phyloP scores from a whole-genome alignment of 2,797 vertebrate species.

The Anomalospiza imberbis region DNA sequence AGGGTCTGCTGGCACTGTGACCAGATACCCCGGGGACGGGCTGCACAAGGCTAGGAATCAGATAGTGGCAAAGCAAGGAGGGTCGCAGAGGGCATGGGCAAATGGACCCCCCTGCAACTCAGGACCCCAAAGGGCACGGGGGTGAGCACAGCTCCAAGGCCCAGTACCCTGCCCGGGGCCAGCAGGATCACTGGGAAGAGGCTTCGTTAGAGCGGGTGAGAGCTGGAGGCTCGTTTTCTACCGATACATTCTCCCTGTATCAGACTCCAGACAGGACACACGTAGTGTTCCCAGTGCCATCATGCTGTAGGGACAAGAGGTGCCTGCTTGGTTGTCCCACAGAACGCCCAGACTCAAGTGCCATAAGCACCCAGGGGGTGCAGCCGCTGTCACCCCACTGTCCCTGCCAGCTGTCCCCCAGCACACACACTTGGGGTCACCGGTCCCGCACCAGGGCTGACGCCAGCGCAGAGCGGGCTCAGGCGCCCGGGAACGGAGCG shows the following conservation, averaged over 20 bases:
- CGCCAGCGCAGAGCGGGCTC: background rate
- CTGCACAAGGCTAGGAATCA: background rate
- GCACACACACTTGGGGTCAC: background rate
- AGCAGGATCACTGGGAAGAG: background rate
- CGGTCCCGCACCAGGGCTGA: fast-evolving
- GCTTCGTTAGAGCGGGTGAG: fast-evolving
- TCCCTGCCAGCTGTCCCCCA: background rate
- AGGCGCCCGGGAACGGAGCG: background rate
- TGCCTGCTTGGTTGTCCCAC: background rate
- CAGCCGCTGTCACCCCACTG: background rate
- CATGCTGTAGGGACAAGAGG: fast-evolving
- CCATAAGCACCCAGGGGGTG: background rate
- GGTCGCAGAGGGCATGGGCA: background rate
- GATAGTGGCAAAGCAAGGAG: background rate
- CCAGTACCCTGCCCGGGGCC: fast-evolving
- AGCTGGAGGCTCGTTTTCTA: background rate
- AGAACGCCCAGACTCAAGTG: background rate
- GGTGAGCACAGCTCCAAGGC: background rate
- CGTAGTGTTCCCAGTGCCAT: background rate
- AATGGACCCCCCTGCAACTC: background rate
- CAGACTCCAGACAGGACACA: background rate
- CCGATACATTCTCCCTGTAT: fast-evolving
- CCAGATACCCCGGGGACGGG: fast-evolving
- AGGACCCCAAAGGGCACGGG: fast-evolving
- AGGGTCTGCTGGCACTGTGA: background rate